These are phyloP conservation scores for Porites rus DNA, from an alignment of 92 coral and sea anemone genomes.

Conservation along the genomic window DNA sequence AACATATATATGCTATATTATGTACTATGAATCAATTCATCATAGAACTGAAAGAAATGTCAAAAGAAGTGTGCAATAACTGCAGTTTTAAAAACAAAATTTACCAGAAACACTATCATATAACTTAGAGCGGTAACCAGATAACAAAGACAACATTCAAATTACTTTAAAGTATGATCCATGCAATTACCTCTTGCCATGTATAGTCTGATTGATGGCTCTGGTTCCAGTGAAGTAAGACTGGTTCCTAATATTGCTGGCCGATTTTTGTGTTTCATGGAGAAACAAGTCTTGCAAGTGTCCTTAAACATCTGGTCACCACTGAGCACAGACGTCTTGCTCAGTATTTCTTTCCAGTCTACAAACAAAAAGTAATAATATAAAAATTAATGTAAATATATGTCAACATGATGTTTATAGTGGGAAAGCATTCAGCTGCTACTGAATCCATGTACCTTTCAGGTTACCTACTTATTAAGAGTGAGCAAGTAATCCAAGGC, in stretches of 20 bases:
- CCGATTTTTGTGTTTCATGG: conserved; percentile 77
- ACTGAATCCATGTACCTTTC: too few species aligned
- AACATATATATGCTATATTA: too few species aligned
- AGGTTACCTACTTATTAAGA: too few species aligned
- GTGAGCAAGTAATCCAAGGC: too few species aligned
- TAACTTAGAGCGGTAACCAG: background rate
- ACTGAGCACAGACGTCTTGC: conserved; percentile 78
- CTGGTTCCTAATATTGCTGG: conserved; percentile 88
- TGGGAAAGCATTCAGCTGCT: too few species aligned
- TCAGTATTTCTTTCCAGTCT: conserved; percentile 98
- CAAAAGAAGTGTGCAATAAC: too few species aligned
- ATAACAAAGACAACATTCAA: background rate
- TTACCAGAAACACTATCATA: too few species aligned
- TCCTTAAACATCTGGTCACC: conserved; percentile 75
- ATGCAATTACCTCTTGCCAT: conserved; percentile 88
- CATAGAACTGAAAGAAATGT: too few species aligned
- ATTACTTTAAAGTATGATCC: background rate
- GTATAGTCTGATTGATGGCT: conserved; percentile 89
- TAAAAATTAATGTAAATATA: too few species aligned
- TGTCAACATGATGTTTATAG: too few species aligned
- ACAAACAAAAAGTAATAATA: background rate
- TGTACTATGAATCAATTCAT: too few species aligned
- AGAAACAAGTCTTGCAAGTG: conserved; percentile 87
- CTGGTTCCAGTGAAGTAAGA: conserved; percentile 87
- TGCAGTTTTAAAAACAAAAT: too few species aligned